Evolutionary conservation across 2,113 vertebrate genomes (phyloP).

Genomic region (Piaya cayana): DNA sequence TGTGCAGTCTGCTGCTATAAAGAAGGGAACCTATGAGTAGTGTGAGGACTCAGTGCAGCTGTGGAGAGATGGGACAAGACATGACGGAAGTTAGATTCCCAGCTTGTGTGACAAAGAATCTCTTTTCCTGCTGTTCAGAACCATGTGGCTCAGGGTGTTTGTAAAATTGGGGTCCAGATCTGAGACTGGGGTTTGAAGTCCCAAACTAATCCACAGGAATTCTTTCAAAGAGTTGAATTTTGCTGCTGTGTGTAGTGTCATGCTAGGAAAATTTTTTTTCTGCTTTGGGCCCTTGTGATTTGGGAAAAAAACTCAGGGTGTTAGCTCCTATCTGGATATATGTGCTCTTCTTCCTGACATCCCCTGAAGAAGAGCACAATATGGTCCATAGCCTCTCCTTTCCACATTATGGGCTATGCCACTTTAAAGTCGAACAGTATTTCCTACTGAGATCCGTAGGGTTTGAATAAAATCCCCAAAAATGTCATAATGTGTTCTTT

Average conservation of each 20-base stretch:
- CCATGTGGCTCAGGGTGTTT: background rate
- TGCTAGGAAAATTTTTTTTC: background rate
- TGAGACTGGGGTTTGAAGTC: background rate
- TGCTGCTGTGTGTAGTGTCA: fast-evolving
- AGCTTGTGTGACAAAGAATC: fast-evolving
- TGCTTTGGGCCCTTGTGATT: background rate
- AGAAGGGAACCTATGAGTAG: background rate
- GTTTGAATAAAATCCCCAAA: background rate
- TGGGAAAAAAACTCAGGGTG: background rate
- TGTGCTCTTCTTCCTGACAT: background rate
- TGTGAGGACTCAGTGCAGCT: background rate
- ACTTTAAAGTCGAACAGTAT: background rate
- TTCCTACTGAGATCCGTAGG: background rate
- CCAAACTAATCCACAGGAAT: background rate
- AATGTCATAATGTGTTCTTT: background rate
- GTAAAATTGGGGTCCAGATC: background rate
- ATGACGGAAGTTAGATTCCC: background rate
- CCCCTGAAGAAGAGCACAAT: background rate
- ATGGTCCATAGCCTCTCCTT: background rate
- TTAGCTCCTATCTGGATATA: background rate
- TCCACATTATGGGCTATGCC: background rate
- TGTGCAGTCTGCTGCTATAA: background rate
- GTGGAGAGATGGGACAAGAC: background rate
- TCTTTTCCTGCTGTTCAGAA: background rate
- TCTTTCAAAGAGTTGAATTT: background rate